Evolutionary conservation across 2,888 invertebrate species (phyloP), one percentile per base, ranked within the genome.

Genomic region (Amblyjoppa fuscipennis): DNA sequence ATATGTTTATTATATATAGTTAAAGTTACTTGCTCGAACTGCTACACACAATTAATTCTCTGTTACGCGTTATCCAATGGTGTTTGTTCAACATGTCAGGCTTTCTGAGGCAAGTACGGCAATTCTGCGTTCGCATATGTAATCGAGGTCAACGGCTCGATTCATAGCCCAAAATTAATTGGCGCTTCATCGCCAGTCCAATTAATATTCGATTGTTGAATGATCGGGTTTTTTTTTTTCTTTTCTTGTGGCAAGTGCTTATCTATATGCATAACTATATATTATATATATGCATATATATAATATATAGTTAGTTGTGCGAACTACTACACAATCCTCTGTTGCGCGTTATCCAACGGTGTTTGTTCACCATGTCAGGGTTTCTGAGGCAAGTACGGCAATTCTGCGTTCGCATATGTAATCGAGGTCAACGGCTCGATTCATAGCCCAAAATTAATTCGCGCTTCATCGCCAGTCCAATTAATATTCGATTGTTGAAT

Each of bases 81-180:
- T 85, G 85, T 66, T 85, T 79, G 85, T 71, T 64, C 83, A 73
- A 85, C 75, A 85, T 85, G 85, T 83, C 85, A 38, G 76, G 80
- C 3, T 85, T 85, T 83, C 20, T 85, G 80, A 85, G 85, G 85
- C 83, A 85, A 85, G 85, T 80, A 41, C 25, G 49, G 45, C 61
- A 31, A 74, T 59, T 25, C 28, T n/a, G 3, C 25, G 11, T 56
- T 45, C 13, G 9, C 31, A 56, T 45, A 45, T 49, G 5, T 5
- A 5, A 38, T 9, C 16, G 25, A 41, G 28, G 5, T 28, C 3
- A 3, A n/a, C 31, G 3, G 13, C 11, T 64, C 61, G n/a, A 61
- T 6, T n/a, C 3, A 59, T 59, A 7, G 16, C 59, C 28, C 34
- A 3, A 31, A 31, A 16, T 61, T 11, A 7, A 28, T 28, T 59